Evolutionary conservation across 2,888 invertebrate species (phyloP).

Genomic region (Pherbina coryleti): DNA sequence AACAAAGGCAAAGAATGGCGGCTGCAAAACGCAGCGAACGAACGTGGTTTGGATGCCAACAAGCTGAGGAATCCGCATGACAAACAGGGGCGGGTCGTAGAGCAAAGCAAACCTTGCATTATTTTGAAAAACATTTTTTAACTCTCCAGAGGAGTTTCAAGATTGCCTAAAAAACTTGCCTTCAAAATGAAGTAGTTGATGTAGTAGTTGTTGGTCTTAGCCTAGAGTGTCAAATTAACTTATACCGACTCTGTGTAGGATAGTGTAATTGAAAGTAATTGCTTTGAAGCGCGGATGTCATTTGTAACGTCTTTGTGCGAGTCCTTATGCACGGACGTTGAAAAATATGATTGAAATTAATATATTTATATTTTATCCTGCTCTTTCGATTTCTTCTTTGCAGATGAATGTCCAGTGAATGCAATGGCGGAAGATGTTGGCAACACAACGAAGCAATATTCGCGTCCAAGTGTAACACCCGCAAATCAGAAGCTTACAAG

Average conservation of each 20-base stretch:
- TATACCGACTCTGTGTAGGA: slow-evolving; percentile 39
- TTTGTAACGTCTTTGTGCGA: slow-evolving; percentile 51
- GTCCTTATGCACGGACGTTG: slow-evolving; percentile 5
- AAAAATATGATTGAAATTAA: slow-evolving; percentile 59
- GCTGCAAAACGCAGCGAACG: slow-evolving; percentile 48
- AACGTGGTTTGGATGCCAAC: slow-evolving; percentile 48
- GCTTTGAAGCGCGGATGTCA: slow-evolving; percentile 63
- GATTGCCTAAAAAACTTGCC: too few species aligned
- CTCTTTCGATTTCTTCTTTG: neutral
- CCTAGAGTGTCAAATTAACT: neutral
- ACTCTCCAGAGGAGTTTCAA: neutral
- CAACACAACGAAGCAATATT: neutral
- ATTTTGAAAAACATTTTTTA: neutral
- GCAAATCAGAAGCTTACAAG: neutral
- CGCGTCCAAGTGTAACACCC: neutral
- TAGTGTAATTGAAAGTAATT: slow-evolving; percentile 66
- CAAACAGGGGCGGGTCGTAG: slow-evolving; percentile 25
- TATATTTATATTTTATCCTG: slow-evolving; percentile 38
- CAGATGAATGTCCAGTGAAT: slow-evolving; percentile 1
- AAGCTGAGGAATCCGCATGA: neutral
- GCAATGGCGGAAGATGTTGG: slow-evolving; percentile 2
- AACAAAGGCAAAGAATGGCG: slow-evolving; percentile 57
- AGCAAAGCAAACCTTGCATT: neutral
- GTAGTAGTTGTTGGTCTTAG: too few species aligned
- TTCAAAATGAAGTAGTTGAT: too few species aligned